Evolutionary conservation across 1,140 invertebrate genomes (phyloP), one percentile per base, ranked within the genome.

Genomic region (Dermatophagoides farinae): DNA sequence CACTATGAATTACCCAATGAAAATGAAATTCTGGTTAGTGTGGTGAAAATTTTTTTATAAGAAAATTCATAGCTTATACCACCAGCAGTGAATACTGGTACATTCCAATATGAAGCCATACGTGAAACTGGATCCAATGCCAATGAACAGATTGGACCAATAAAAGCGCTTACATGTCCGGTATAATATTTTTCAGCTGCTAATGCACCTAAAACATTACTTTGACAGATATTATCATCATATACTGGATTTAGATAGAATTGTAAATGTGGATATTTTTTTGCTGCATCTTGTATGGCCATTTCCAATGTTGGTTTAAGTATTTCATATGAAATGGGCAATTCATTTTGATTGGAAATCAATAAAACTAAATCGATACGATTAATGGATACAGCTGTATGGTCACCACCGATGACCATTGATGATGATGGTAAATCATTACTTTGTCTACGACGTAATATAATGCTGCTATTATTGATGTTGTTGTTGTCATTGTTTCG

Each of bases 11-110:
- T 46, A 62, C 61, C 61, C 37, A 52, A 38, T 12, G 66, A 67
- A 52, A 86, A 89, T 8, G 86, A 86, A 79, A 88, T 84, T 50
- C 86, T 74, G 0, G 86, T 89, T 63, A 90, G 67, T 0, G 86
- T 88, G 2, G 83, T 81, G 67, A 86, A 88, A 68, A 85, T 83
- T 23, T 79, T 83, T 72, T 88, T 88, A 70, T 88, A 83, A 67
- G 86, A 86, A 71, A 89, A 86, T 66, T 86, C 78, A 1, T 66
- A 65, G 38, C 67, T 65, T 60, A 67, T 81, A 82, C 68, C 71
- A 75, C 77, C 80, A 80, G 68, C 81, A 80, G 69, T 85, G 79
- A 67, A 85, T 65, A 87, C 84, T 0, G 86, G 86, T 0, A 81
- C 82, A 68, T 89, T 88, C 66, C 66, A 67, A 41, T 61, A 64